A percentile compares a stretch with the other conserved stretches of the same genome.
These are phyloP conservation scores for Oreochromis tanganicae DNA, from an alignment of 2,113 vertebrate genomes.

Conservation along the genomic window DNA sequence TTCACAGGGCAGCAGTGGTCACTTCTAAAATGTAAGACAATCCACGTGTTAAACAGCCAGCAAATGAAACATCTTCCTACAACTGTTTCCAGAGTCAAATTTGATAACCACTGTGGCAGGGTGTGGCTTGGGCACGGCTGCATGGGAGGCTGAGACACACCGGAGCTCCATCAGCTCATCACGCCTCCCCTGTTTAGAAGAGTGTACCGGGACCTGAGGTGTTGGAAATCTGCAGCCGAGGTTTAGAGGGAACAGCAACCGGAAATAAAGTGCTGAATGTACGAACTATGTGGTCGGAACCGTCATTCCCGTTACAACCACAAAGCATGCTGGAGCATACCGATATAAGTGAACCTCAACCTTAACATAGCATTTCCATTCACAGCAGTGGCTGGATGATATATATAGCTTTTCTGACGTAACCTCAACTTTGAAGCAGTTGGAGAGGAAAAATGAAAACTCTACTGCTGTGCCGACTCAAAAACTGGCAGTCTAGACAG, in stretches of 20 bases:
- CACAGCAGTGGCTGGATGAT: neutral
- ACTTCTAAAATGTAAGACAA: neutral
- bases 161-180: neutral
- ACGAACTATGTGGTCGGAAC: neutral
- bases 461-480: neutral
- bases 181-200: neutral
- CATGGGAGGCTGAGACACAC: neutral
- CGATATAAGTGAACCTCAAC: neutral
- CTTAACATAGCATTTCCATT: neutral
- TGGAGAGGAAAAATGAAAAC: neutral
- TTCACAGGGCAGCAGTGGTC: neutral
- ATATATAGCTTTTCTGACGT: neutral
- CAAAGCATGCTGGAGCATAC: neutral
- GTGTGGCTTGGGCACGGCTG: neutral
- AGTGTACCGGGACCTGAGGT: neutral
- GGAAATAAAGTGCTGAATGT: neutral
- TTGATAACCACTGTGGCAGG: neutral
- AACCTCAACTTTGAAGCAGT: neutral
- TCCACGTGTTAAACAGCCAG: neutral
- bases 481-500: neutral
- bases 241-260: neutral
- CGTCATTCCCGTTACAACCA: neutral
- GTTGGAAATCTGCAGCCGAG: fast-evolving
- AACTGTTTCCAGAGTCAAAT: conserved; percentile 40
- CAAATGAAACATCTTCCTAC: conserved; percentile 17